phyloP scores from a whole-genome alignment of 2,888 invertebrate species.

The Drymonia ruficornis region DNA sequence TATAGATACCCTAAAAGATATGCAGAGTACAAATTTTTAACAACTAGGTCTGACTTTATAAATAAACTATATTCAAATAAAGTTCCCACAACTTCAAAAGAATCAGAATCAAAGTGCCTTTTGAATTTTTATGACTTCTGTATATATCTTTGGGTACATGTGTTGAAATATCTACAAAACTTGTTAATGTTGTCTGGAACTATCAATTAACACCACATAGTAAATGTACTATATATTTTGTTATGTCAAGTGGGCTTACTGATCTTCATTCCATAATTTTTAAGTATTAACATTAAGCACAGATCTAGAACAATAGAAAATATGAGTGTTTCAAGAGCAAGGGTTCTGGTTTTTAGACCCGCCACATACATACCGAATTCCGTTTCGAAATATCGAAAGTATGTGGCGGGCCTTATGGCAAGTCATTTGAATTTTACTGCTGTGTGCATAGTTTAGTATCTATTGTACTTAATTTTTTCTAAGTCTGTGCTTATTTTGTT shows the following conservation, averaged over 20 bases:
- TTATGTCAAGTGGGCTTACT: constrained; percentile 49
- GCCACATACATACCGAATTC: no score
- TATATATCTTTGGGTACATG: neutral
- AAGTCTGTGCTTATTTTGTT: constrained; percentile 24
- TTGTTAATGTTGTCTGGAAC: constrained; percentile 27
- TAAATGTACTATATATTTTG: constrained; percentile 23
- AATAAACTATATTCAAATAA: no score
- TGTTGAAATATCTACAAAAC: neutral
- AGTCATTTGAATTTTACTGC: neutral
- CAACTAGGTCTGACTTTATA: no score
- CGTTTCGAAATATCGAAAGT: no score
- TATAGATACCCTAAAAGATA: neutral
- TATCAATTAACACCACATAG: constrained; percentile 20
- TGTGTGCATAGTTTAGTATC: no score
- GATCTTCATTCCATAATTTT: constrained; percentile 63
- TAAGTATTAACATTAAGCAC: constrained; percentile 24
- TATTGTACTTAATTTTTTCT: neutral
- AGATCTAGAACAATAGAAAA: no score
- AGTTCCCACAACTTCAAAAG: no score
- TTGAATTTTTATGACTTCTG: neutral
- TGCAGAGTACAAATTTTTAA: neutral
- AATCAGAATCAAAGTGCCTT: no score
- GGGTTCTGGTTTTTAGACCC: no score
- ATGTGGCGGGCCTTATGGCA: no score
- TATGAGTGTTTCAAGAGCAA: no score